phyloP scores from a whole-genome alignment of 1,140 invertebrate genomes.

The Zaprionus capensis region DNA sequence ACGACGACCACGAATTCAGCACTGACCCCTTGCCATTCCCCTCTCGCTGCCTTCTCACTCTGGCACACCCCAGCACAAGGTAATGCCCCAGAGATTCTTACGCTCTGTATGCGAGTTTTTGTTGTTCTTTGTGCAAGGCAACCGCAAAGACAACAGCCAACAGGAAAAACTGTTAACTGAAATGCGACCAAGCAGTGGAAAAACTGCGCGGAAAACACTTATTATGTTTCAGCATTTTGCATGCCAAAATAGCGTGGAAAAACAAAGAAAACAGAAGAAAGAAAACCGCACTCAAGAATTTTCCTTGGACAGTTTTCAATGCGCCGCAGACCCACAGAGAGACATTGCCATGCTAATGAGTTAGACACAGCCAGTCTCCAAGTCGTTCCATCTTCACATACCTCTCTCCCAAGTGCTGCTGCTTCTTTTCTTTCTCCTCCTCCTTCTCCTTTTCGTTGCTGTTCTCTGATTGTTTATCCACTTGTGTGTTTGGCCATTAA shows the following conservation, averaged over 20 bases:
- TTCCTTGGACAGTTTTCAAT: constrained; percentile 17
- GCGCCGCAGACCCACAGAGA: background rate
- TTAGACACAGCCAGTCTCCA: background rate
- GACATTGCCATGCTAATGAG: constrained; percentile 48
- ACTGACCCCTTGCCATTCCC: background rate
- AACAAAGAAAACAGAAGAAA: constrained; percentile 34
- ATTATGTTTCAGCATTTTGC: constrained; percentile 73
- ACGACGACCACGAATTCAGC: constrained; percentile 16
- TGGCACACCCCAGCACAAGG: background rate
- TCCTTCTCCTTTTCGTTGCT: constrained; percentile 2
- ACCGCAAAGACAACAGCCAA: constrained; percentile 47
- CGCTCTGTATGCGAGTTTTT: constrained; percentile 2
- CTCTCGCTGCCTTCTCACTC: too few relatives aligned
- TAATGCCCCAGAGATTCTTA: constrained; percentile 61
- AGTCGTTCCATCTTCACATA: background rate
- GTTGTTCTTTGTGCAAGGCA: constrained; percentile 40
- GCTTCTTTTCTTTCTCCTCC: background rate
- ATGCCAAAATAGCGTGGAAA: constrained; percentile 55
- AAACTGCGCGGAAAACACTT: constrained; percentile 68
- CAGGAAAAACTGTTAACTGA: constrained; percentile 66
- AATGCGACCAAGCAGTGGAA: constrained; percentile 33
- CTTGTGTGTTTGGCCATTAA: constrained; percentile 39
- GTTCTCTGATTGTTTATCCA: constrained; percentile 54
- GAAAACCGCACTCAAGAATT: constrained; percentile 52
- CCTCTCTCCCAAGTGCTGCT: background rate